Conservation (phyloP, 2,113 vertebrate genomes). For the Callospermophilus lateralis region DNA sequence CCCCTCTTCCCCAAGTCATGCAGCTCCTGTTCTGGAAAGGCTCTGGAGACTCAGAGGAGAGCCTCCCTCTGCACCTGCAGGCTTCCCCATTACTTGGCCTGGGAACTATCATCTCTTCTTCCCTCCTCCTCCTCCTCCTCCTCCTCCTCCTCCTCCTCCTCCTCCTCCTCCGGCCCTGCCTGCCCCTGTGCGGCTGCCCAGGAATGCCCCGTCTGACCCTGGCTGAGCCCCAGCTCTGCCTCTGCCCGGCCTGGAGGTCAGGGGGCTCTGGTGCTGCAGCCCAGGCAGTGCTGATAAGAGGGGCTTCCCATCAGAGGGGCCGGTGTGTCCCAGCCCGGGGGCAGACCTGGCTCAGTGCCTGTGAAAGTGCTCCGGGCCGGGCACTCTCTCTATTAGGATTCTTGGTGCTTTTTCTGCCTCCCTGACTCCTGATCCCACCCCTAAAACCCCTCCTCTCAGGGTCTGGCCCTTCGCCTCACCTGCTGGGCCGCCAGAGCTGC, state of each 20-base stretch:
- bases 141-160: not conserved
- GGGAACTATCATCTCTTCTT: not conserved
- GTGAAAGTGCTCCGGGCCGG: not conserved
- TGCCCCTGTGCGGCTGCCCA: not conserved
- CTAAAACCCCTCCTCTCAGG: not conserved
- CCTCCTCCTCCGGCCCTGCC: not conserved
- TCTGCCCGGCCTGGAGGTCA: not conserved
- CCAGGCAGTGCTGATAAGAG: not conserved
- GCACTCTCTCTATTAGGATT: not conserved
- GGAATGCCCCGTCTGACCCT: not conserved
- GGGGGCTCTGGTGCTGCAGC: not conserved
- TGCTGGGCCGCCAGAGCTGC: too few relatives aligned
- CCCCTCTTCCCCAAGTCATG: not conserved
- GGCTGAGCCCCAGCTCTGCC: not conserved
- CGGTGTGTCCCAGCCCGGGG: fast-evolving
- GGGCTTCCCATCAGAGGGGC: too few relatives aligned
- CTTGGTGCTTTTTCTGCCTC: too few relatives aligned
- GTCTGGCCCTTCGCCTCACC: not conserved
- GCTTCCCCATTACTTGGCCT: not conserved
- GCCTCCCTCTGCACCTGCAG: too few relatives aligned
- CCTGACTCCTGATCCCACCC: not conserved
- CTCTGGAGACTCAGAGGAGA: not conserved
- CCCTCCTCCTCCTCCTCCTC: not conserved
- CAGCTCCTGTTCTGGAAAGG: not conserved
- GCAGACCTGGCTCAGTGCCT: not conserved